Base-by-base conservation (phyloP, 2,113 vertebrate genomes). In the Trematocara variabile region DNA sequence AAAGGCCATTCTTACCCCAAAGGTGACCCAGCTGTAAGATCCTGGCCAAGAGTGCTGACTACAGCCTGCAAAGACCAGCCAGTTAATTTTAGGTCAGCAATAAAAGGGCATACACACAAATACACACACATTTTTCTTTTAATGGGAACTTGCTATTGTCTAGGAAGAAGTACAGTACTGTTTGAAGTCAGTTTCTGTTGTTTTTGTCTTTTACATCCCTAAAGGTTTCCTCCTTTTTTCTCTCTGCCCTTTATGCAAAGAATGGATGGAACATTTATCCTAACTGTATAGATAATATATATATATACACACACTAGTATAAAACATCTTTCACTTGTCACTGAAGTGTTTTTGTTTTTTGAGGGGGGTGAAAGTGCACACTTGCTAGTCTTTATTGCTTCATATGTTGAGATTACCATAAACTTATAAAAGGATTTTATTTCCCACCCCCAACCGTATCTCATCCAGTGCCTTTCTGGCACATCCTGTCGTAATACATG, bases 1-100 rank as follows among this genome's bases (percentile, higher is more conserved):
- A 84, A 93, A 92, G 48, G 46, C 56, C 53, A 70, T 84, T 91
- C 20, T 48, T 93, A 94, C 89, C 88, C 79, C 68, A 81, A 79
- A 77, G 82, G 54, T 82, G 86, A 88, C 84, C 86, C 25, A n/a
- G 78, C 60, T 34, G 4, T 63, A 33, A 86, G 54, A 83, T 85
- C 34, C 34, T 63, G 60, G 83, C 70, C 12, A 4, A 80, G 84
- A 84, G 79, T 85, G 86, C 85, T 80, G 90, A 93, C 83, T 77
- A 7, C 34, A 73, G 53, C 33, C 79, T 11, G 41, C 50, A 83
- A 68, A 60, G 80, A 37, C 77, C 1, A 2, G 63, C 39, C 87
- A 83, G 83, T 83, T 86, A 53, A 86, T 92, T 90, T 79, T 22
- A 46, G 77, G 16, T 75, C 82, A 8, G 77, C 82, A 83, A 68